Base-by-base conservation (phyloP, 2,113 vertebrate genomes). In the Alexandromys fortis region DNA sequence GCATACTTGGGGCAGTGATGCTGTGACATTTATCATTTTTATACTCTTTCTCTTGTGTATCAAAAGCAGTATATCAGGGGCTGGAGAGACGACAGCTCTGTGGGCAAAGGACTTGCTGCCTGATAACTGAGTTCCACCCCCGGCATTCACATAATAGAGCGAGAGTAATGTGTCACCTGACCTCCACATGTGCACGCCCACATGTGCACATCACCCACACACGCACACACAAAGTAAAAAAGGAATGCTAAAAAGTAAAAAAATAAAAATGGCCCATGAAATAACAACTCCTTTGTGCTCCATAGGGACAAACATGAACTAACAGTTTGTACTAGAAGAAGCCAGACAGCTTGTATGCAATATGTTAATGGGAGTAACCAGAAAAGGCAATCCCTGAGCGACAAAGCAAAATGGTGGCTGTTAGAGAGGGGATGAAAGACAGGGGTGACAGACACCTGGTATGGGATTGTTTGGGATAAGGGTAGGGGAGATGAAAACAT, bases 251-350 rank as follows among this genome's bases (percentile, higher is more conserved):
- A 58, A 58, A 58, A 58, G 3, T 33, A 67, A 47, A 67, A 45
- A 76, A 47, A 35, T 47, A 22, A 89, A 92, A 38, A 17, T 26
- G 42, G 52, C 16, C 1, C 33, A 91, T 63, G 77, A 70, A 85
- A 61, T 52, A 89, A 91, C 55, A 91, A 91, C 55, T 63, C 65
- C 30, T 95, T 83, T 68, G 42, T 67, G 49, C 24, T 30, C 10
- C 55, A 70, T 3, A 0, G 63, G 22, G 45, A 45, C 55, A 58
- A 91, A 68, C 12, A 26, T 72, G 14, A 38, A 42, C n/a, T 85
- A 42, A 79, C 76, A 91, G 21, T 88, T 55, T 78, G 61, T 28
- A 75, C 45, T 68, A 83, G 82, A 90, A 55, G 73, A 92, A 93
- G 73, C 49, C 77, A 70, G 78, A 35, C 19, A n/a, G 38, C 7